A percentile compares a stretch with the other conserved stretches of the same genome.
Conservation (phyloP, 1,140 invertebrate species). For the Drosophila willistoni region DNA sequence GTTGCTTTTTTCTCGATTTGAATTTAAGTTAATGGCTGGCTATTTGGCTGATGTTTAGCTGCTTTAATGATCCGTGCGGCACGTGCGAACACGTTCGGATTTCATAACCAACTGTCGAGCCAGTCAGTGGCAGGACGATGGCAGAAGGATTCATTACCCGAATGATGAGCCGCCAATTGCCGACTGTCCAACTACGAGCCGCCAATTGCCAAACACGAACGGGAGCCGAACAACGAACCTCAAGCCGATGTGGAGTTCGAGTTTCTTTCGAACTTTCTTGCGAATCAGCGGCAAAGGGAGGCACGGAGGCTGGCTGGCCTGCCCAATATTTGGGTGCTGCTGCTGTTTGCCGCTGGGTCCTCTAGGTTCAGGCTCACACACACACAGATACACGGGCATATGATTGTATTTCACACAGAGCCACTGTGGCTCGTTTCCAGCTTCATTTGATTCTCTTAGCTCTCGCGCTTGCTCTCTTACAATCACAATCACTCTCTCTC, state of each 20-base stretch:
- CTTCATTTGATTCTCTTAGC: slow-evolving; percentile 20
- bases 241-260: slow-evolving; percentile 26
- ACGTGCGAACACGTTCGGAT: slow-evolving; percentile 79
- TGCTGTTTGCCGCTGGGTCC: slow-evolving; percentile 50
- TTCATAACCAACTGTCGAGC: slow-evolving; percentile 80
- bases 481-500: not conserved
- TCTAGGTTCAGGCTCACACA: slow-evolving; percentile 41
- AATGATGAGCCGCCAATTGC: slow-evolving; percentile 15
- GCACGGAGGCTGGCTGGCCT: not conserved
- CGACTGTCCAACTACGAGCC: slow-evolving; percentile 4
- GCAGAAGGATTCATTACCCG: slow-evolving; percentile 28
- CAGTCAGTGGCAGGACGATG: slow-evolving; percentile 17
- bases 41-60: slow-evolving; percentile 49
- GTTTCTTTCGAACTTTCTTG: slow-evolving; percentile 53
- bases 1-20: slow-evolving; percentile 29
- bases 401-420: not conserved
- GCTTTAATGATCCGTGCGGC: slow-evolving; percentile 75
- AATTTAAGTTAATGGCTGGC: slow-evolving; percentile 55
- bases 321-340: slow-evolving; percentile 40
- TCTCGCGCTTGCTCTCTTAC: slow-evolving; percentile 2
- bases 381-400: not conserved
- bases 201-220: slow-evolving; percentile 1
- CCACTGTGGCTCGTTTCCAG: not conserved
- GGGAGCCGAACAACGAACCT: not conserved
- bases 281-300: not conserved